Evolutionary conservation across 2,113 vertebrate genomes (phyloP).

Genomic region (Festucalex cinctus): DNA sequence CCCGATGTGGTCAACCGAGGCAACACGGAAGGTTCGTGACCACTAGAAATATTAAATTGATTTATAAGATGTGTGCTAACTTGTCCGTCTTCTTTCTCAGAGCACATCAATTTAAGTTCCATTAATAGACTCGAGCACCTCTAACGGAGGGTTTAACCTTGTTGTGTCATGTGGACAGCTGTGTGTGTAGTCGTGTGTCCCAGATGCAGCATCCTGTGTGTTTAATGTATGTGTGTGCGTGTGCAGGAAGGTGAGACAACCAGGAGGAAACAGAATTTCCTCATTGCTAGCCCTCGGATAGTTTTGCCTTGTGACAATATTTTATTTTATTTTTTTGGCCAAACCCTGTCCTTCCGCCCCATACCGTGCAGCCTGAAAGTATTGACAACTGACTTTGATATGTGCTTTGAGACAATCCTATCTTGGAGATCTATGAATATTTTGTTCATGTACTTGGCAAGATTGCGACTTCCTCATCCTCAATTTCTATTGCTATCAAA

Average conservation of each 20-base stretch:
- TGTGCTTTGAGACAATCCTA: too few relatives aligned
- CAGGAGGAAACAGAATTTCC: neutral
- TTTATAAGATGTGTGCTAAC: neutral
- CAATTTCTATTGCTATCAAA: too few relatives aligned
- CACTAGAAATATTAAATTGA: constrained; percentile 34
- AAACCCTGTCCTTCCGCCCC: too few relatives aligned
- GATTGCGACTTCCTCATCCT: too few relatives aligned
- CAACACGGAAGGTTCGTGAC: constrained; percentile 85
- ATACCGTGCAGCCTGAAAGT: too few relatives aligned
- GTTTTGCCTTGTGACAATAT: too few relatives aligned
- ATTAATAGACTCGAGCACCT: neutral
- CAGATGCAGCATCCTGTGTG: neutral
- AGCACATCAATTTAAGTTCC: neutral
- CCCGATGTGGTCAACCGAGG: constrained; percentile 89
- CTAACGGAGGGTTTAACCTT: neutral
- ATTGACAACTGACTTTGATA: too few relatives aligned
- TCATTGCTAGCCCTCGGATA: neutral
- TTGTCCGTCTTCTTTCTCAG: too few relatives aligned
- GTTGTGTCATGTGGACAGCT: neutral
- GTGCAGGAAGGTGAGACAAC: constrained; percentile 30
- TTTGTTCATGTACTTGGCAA: too few relatives aligned
- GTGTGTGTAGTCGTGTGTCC: constrained; percentile 10
- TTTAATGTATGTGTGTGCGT: constrained; percentile 15
- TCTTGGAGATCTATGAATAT: too few relatives aligned
- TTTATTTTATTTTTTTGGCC: too few relatives aligned